phyloP scores from a whole-genome alignment of 2,113 vertebrate species.

The Hydropotes inermis region DNA sequence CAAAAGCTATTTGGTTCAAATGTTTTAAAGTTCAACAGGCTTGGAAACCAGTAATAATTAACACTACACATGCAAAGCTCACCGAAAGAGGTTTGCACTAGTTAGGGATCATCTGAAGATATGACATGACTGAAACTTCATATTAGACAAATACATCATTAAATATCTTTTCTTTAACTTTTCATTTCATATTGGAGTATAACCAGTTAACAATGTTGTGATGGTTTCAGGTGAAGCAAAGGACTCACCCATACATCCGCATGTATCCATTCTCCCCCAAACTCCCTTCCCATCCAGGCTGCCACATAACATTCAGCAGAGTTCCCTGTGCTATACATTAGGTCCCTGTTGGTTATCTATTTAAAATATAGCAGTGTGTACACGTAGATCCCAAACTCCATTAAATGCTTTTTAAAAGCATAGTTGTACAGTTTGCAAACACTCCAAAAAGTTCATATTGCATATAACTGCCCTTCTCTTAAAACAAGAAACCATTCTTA shows the following conservation, averaged over 20 bases:
- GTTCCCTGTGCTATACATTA: not conserved
- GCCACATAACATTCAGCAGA: not conserved
- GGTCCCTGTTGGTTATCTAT: not conserved
- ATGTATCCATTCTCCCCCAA: not conserved
- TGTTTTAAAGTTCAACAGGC: not conserved
- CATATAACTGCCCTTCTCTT: not conserved
- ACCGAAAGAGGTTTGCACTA: not conserved
- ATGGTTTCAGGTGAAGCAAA: not conserved
- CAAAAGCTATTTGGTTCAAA: not conserved
- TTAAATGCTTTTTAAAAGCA: not conserved
- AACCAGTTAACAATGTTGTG: not conserved
- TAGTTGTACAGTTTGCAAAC: not conserved
- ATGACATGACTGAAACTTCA: not conserved
- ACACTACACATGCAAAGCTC: not conserved
- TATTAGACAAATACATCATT: not conserved
- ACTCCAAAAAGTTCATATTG: not conserved
- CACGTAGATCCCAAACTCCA: not conserved
- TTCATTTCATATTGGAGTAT: not conserved
- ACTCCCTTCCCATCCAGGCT: not conserved
- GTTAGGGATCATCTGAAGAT: not conserved
- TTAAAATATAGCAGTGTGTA: not conserved
- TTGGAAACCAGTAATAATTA: not conserved
- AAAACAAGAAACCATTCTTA: constrained; percentile 25
- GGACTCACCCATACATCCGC: not conserved
- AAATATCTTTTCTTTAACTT: not conserved